phyloP scores from a whole-genome alignment of 2,888 invertebrate species.

The Aplocera efformata region DNA sequence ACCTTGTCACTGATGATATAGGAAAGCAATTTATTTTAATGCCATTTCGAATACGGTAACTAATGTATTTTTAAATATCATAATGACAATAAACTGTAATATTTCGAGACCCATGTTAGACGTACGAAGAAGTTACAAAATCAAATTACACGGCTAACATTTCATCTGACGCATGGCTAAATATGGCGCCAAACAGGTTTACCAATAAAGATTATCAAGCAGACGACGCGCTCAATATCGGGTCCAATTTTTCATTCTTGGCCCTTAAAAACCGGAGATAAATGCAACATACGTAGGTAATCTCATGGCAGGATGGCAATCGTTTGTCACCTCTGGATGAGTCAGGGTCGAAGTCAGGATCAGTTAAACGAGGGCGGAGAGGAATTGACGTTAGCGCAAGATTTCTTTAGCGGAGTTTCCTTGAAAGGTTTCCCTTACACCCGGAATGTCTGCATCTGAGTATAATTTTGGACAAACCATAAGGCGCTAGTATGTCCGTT shows the following conservation, averaged over 20 bases:
- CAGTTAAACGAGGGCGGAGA: background rate
- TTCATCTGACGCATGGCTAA: conserved; percentile 15
- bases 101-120: background rate
- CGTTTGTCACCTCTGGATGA: conserved; percentile 26
- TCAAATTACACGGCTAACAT: conserved; percentile 9
- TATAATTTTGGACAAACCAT: no score
- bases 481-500: no score
- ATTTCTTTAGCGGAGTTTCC: no score
- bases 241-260: conserved; percentile 40
- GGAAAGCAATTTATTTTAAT: no score
- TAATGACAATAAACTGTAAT: no score
- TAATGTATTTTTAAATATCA: no score
- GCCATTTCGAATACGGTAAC: no score
- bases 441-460: no score
- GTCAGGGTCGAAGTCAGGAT: conserved; percentile 1
- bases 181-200: conserved; percentile 26
- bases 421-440: no score
- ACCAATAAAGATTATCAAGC: conserved; percentile 36
- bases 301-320: conserved; percentile 21
- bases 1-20: no score
- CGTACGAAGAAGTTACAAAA: conserved; percentile 4
- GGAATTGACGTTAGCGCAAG: no score
- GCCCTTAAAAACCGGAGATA: conserved; percentile 30
- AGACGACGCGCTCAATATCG: conserved; percentile 36
- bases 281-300: conserved; percentile 25